Evolutionary conservation across 2,888 invertebrate species (phyloP), one percentile per base, ranked within the genome.

Genomic region (Gastracanthus pulcherrimus): DNA sequence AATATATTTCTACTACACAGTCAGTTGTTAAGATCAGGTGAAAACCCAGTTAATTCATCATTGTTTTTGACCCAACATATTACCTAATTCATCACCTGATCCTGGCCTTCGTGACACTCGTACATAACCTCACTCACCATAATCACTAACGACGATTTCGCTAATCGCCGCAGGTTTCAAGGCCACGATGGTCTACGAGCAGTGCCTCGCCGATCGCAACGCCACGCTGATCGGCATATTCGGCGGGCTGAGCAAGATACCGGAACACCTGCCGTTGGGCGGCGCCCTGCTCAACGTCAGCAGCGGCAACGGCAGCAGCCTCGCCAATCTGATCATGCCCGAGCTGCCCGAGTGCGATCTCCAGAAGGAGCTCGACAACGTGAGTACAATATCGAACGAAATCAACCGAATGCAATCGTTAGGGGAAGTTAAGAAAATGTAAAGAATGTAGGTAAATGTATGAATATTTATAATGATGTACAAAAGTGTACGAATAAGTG

Each of bases 351-450:
- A 94, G 72, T 98, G 98, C 88, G 96, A 97, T 92, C 92, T 98
- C 84, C 94, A 97, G 88, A 95, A 96, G 89, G 98, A 98, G 91
- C 92, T 98, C 82, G 97, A 96, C 89, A 97, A 97, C 92, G 97
- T 97, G 92, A 95, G 95, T 94, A 64, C 6, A 2, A 0, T 45
- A 51, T 55, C 13, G 19, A 9, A 2, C 41, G 41, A 3, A 41
- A n/a, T n/a, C n/a, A n/a, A n/a, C n/a, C n/a, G n/a, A n/a, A n/a
- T n/a, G n/a, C n/a, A n/a, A n/a, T n/a, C n/a, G n/a, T n/a, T n/a
- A n/a, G n/a, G n/a, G n/a, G n/a, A n/a, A n/a, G n/a, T n/a, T n/a
- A n/a, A n/a, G n/a, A n/a, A n/a, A n/a, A n/a, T n/a, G n/a, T n/a
- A n/a, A n/a, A n/a, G n/a, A n/a, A n/a, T n/a, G n/a, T n/a, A n/a